Percentiles rank a stretch among this genome's conserved stretches.
These are phyloP conservation scores for Furcifer pardalis DNA, from an alignment of 2,797 vertebrate species.

Conservation along the genomic window DNA sequence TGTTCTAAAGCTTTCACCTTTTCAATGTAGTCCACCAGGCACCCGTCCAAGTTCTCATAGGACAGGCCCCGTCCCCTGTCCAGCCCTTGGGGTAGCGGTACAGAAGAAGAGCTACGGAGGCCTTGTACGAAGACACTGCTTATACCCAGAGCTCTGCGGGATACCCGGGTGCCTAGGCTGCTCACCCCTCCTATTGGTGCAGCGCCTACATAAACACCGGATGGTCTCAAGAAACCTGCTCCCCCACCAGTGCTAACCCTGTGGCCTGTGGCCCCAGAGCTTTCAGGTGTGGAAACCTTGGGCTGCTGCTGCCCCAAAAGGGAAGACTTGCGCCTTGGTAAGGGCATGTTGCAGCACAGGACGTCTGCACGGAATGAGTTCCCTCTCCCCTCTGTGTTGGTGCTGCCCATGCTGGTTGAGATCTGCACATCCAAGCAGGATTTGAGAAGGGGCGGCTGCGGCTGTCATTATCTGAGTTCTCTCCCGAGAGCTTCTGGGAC, in stretches of 20 bases:
- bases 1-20: slow-evolving; percentile 89
- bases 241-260: slow-evolving; percentile 67
- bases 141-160: slow-evolving; percentile 89
- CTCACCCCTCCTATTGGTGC: slow-evolving; percentile 72
- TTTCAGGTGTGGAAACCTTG: slow-evolving; percentile 69
- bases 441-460: slow-evolving; percentile 31
- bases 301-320: slow-evolving; percentile 82
- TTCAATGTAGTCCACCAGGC: slow-evolving; percentile 90
- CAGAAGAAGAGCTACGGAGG: slow-evolving; percentile 81
- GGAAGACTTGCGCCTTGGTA: slow-evolving; percentile 86
- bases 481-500: slow-evolving; percentile 85
- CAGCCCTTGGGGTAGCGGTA: slow-evolving; percentile 72
- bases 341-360: slow-evolving; percentile 79
- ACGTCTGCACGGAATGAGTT: slow-evolving; percentile 58
- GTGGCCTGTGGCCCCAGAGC: slow-evolving; percentile 62
- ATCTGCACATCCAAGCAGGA: slow-evolving; percentile 72
- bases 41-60: slow-evolving; percentile 81
- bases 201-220: slow-evolving; percentile 79
- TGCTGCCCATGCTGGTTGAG: slow-evolving; percentile 44
- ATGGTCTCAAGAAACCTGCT: slow-evolving; percentile 57
- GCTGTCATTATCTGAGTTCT: slow-evolving; percentile 60
- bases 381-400: slow-evolving; percentile 51
- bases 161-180: slow-evolving; percentile 85
- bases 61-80: slow-evolving; percentile 64
- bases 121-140: slow-evolving; percentile 94